Percentiles rank a stretch among this genome's conserved stretches.
Evolutionary conservation across 2,888 invertebrate genomes (phyloP).

Genomic region (Ochlodes sylvanus): DNA sequence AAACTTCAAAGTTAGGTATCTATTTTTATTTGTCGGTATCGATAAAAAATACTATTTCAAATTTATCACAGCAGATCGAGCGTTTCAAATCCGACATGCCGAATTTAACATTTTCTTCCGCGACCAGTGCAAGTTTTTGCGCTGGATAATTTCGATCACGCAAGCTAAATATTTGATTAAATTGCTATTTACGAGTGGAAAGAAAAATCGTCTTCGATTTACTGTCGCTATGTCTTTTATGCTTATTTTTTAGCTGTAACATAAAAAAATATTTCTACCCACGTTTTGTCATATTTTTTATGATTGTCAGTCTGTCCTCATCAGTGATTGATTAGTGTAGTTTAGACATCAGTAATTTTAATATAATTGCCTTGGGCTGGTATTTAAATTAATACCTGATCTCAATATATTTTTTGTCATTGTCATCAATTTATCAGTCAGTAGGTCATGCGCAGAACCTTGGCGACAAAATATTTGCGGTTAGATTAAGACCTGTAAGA

Average conservation of each 20-base stretch:
- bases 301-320: not conserved
- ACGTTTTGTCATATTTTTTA: not conserved
- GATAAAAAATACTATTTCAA: slow-evolving; percentile 14
- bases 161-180: slow-evolving; percentile 27
- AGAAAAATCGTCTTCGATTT: not conserved
- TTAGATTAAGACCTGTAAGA: slow-evolving; percentile 13
- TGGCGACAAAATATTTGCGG: slow-evolving; percentile 24
- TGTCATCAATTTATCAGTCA: slow-evolving; percentile 17
- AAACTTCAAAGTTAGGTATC: too few species aligned
- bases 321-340: not conserved
- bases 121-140: slow-evolving; percentile 35
- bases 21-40: not conserved
- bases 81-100: slow-evolving; percentile 31
- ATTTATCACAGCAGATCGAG: slow-evolving; percentile 30
- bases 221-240: not conserved
- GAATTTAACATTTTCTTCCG: slow-evolving; percentile 36
- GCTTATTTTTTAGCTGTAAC: not conserved
- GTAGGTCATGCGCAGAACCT: slow-evolving; percentile 30
- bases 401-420: not conserved
- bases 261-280: not conserved
- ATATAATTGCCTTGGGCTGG: slow-evolving; percentile 3
- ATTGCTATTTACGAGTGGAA: not conserved
- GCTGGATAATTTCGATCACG: slow-evolving; percentile 33
- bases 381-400: not conserved
- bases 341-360: too few species aligned